phyloP scores from a whole-genome alignment of 2,888 invertebrate genomes.

The Xanthia icteritia region DNA sequence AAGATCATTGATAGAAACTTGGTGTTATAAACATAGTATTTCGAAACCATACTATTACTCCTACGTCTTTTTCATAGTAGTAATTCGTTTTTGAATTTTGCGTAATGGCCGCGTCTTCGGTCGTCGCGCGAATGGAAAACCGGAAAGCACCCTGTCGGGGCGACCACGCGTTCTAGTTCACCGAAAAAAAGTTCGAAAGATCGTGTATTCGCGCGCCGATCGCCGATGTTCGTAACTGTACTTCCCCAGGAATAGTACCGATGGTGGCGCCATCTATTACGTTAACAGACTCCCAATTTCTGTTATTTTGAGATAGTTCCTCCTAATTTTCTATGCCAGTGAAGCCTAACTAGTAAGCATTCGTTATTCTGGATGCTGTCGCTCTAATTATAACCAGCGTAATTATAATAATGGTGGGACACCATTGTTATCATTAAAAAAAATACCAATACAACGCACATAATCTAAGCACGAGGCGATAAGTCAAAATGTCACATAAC shows the following conservation, averaged over 20 bases:
- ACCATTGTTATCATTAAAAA: background rate
- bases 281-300: background rate
- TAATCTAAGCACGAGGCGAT: constrained; percentile 24
- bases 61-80: too few relatives aligned
- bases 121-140: too few relatives aligned
- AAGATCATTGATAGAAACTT: too few relatives aligned
- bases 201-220: too few relatives aligned
- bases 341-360: background rate
- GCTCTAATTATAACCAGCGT: too few relatives aligned
- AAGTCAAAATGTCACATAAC: constrained; percentile 2
- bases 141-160: too few relatives aligned
- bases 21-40: too few relatives aligned
- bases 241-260: background rate
- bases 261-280: background rate
- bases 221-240: background rate
- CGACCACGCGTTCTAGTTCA: too few relatives aligned
- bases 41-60: too few relatives aligned
- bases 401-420: background rate
- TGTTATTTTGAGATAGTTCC: background rate
- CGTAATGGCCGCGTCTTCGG: too few relatives aligned
- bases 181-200: too few relatives aligned
- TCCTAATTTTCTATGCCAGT: background rate
- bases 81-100: too few relatives aligned
- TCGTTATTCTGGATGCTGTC: background rate
- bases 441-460: constrained; percentile 22